Base-by-base conservation (phyloP, 2,113 vertebrate species). In the Nothocercus julius region DNA sequence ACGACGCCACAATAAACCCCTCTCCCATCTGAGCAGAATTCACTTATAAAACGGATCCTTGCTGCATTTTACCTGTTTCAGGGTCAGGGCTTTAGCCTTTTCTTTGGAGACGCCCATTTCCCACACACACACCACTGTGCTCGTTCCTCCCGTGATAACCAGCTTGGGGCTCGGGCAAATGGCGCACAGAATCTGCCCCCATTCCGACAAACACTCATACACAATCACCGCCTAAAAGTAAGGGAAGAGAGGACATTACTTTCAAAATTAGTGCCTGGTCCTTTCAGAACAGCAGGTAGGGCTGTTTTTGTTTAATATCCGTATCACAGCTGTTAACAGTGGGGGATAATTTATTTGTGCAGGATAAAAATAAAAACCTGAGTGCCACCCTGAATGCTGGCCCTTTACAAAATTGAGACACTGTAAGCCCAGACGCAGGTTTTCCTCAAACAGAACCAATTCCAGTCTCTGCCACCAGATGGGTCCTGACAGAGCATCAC, bases 41-140 rank as follows among this genome's bases (percentile, higher is more conserved):
- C 40, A 73, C 0, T 1, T 17, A 42, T 49, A 74, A 53, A 84
- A 63, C 20, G 21, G 34, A 82, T 38, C 14, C 68, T 34, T 16
- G 25, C 3, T 7, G 6, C 18, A 7, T 25, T 30, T 97, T 96
- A 99, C 99, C 99, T 99, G 99, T 97, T 99, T 99, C 76, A 99
- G 98, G 1, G 97, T 98, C 5, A 99, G 98, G 0, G 98, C 98
- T 97, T 99, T 99, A 40, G 98, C 98, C 86, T 98, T 98, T 92
- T 99, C 99, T 96, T 99, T 99, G 38, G 99, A 99, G 24, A 98
- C 97, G 36, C 99, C 98, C 51, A 98, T 98, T 97, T 99, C 99
- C 99, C 99, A 99, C 67, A 99, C 99, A 49, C 99, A 99, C 84
- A 99, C 98, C 2, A 98, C 98, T 0, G 99, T 99, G 98, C 99